Evolutionary conservation across 2,797 vertebrate species (phyloP).

Genomic region (Molossus molossus): DNA sequence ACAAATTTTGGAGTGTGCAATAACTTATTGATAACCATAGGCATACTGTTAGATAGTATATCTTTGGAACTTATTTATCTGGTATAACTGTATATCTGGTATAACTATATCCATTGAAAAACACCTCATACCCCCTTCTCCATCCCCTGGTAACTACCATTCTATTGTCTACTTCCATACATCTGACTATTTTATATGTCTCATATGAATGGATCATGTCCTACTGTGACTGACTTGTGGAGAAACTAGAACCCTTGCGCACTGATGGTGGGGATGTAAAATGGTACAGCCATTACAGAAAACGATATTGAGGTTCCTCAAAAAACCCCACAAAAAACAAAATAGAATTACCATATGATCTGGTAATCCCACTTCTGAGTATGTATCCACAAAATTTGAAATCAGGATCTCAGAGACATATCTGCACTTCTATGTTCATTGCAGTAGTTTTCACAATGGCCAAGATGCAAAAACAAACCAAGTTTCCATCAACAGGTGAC

Average conservation of each 20-base stretch:
- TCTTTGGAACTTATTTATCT: background rate
- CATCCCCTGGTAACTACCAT: background rate
- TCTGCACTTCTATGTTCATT: background rate
- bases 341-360: background rate
- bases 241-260: background rate
- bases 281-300: background rate
- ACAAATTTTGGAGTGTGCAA: background rate
- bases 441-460: background rate
- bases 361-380: background rate
- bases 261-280: background rate
- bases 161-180: background rate
- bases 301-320: background rate
- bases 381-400: background rate
- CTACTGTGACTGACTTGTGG: background rate
- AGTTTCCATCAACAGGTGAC: background rate
- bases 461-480: background rate
- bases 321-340: background rate
- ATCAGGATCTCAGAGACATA: background rate
- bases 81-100: background rate
- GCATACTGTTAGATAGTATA: background rate
- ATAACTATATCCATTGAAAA: background rate
- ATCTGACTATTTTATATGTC: background rate
- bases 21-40: background rate
- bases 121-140: background rate
- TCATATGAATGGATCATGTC: background rate